Evolutionary conservation across 2,797 vertebrate species (phyloP), one percentile per base, ranked within the genome.

Genomic region (Tokudaia tokunoshimensis): DNA sequence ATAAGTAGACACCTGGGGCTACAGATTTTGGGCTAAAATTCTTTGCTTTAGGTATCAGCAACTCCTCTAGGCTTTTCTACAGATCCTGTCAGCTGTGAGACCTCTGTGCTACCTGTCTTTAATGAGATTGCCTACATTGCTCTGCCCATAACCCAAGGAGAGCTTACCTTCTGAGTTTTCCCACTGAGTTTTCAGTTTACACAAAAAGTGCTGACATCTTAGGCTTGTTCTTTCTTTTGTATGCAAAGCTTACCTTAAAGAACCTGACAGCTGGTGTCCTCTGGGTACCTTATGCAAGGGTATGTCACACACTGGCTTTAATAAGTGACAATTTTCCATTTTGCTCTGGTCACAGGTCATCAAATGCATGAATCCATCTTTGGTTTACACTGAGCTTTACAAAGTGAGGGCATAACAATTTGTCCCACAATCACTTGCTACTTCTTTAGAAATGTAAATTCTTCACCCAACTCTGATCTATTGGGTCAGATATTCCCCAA

Each of bases 121-220:
- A 97, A 95, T 92, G 55, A 97, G 55, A 50, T 31, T 93, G 11
- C 29, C 65, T 93, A 5, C 41, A 14, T 92, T 88, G 93, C 37
- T 78, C 91, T 55, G 37, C 47, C 50, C 70, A 9, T 59, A 93
- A 95, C 31, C 55, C 41, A 90, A 70, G 37, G 65, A 90, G 9
- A 92, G 29, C 14, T 44, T 85, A 95, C 44, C 31, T 79, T n/a
- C n/a, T n/a, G n/a, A n/a, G n/a, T n/a, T n/a, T 96, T 24, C 82
- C 65, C 84, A 63, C 0, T 78, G 75, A 84, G 19, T 10, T 87
- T 89, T 96, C 26, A 65, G 17, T 92, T 94, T 89, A 76, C 82
- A 50, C 20, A 22, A 83, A 37, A 41, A 55, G 10, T 37, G 22
- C 89, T 89, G 61, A 52, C 41, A 44, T 61, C 67, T 47, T 89